phyloP scores from a whole-genome alignment of 2,113 vertebrate species.

The Oncorhynchus kisutch region DNA sequence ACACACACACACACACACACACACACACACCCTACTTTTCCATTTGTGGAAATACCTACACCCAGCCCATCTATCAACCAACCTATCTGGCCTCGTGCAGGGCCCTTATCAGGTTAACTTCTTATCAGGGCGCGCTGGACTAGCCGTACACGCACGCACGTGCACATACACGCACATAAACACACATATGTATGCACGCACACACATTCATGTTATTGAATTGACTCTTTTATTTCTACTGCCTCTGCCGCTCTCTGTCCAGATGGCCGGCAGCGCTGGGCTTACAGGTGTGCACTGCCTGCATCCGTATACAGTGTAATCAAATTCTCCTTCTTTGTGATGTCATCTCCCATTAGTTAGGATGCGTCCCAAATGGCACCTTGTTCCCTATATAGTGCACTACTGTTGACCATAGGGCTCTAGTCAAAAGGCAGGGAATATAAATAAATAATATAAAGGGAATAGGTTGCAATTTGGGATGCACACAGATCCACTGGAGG shows the following conservation, averaged over 20 bases:
- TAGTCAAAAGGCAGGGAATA: too few relatives aligned
- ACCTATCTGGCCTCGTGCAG: conserved; percentile 16
- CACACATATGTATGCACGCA: too few relatives aligned
- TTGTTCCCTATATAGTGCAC: too few relatives aligned
- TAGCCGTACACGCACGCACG: neutral
- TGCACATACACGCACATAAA: too few relatives aligned
- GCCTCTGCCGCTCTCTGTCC: neutral
- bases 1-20: too few relatives aligned
- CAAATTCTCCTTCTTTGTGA: neutral
- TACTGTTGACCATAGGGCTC: too few relatives aligned
- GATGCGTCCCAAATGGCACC: too few relatives aligned
- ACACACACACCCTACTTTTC: conserved; percentile 4
- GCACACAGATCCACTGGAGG: too few relatives aligned
- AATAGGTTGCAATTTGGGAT: too few relatives aligned
- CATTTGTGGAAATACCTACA: conserved; percentile 31
- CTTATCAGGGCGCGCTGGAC: conserved; percentile 13
- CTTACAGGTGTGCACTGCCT: neutral
- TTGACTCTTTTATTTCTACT: neutral
- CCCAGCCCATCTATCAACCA: conserved; percentile 29
- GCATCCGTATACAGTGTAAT: neutral
- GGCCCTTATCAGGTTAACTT: conserved; percentile 26
- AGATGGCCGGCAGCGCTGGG: neutral
- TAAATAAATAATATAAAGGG: too few relatives aligned
- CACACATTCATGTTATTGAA: neutral
- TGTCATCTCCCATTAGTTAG: neutral